Base-by-base conservation (phyloP, 1,140 invertebrate species). In the Brachystomella parvula region DNA sequence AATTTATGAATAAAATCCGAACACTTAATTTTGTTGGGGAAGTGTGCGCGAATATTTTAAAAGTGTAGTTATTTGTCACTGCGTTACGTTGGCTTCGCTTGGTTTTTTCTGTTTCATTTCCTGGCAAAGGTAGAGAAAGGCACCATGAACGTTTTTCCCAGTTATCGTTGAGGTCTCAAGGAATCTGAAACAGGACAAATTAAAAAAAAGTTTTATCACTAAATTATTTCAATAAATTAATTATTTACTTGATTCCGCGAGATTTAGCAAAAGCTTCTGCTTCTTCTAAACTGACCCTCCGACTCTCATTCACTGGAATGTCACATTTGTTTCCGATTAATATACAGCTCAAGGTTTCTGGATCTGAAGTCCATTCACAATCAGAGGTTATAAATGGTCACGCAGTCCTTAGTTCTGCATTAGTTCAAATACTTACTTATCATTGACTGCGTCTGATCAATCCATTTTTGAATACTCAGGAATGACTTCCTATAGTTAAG, bases 281-380 rank as follows among this genome's bases (percentile, higher is more conserved):
- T 35, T 63, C 49, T 24, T 47, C 19, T 9, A 17, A n/a, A 24
- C 39, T 32, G n/a, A 67, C 47, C n/a, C 33, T 9, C 56, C 44
- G 3, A 24, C 47, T 12, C 12, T 12, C 26, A 21, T 59, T 21
- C 21, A 15, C 31, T 3, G 49, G 9, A 3, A 63, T 57, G 56
- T 67, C 65, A 67, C 49, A 57, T 44, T 67, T 67, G 35, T 67
- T 67, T 19, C 65, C 65, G 6, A 67, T 31, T 6, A 67, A 33
- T 9, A 62, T 49, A 26, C 29, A 62, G 24, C 62, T 26, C n/a
- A 63, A 30, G 47, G 39, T 3, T 30, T 6, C 12, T 17, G 26
- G 19, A 30, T 12, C 19, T 15, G 28, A 47, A 63, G 15, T 21
- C 28, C 3, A 30, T 17, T 6, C 19, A 47, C 24, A 49, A 26